These are phyloP conservation scores for Eulemur coronatus DNA, from an alignment of 2,797 vertebrate genomes.

Conservation along the genomic window DNA sequence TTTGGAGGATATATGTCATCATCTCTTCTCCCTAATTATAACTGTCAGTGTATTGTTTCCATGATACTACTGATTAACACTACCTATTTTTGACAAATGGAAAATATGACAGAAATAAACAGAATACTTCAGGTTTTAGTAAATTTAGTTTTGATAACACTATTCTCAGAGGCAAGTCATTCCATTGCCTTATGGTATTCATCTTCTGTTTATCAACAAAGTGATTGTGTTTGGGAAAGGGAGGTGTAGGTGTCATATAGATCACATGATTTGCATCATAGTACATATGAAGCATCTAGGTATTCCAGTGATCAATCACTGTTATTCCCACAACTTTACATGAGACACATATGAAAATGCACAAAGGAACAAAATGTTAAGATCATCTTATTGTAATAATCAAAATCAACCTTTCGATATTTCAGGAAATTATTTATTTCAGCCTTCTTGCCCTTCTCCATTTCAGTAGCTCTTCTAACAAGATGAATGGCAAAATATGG, in stretches of 20 bases:
- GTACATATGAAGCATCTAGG: background rate
- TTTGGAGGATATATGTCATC: background rate
- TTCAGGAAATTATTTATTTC: background rate
- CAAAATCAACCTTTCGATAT: background rate
- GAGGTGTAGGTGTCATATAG: background rate
- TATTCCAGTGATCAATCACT: background rate
- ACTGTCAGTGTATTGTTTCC: background rate
- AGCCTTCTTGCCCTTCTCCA: background rate
- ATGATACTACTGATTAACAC: background rate
- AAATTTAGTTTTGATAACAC: background rate
- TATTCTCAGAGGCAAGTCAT: background rate
- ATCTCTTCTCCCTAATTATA: background rate
- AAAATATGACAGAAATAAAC: background rate
- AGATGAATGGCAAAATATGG: background rate
- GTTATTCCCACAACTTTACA: background rate
- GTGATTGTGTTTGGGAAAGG: background rate
- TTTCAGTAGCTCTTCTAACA: background rate
- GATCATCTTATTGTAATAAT: background rate
- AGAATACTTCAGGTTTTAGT: background rate
- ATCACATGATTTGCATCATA: background rate
- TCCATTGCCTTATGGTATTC: background rate
- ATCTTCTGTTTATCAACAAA: background rate
- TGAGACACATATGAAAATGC: background rate
- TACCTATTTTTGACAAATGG: background rate
- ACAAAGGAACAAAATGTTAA: background rate